Evolutionary conservation across 2,113 vertebrate genomes (phyloP), one percentile per base, ranked within the genome.

Genomic region (Athene noctua): DNA sequence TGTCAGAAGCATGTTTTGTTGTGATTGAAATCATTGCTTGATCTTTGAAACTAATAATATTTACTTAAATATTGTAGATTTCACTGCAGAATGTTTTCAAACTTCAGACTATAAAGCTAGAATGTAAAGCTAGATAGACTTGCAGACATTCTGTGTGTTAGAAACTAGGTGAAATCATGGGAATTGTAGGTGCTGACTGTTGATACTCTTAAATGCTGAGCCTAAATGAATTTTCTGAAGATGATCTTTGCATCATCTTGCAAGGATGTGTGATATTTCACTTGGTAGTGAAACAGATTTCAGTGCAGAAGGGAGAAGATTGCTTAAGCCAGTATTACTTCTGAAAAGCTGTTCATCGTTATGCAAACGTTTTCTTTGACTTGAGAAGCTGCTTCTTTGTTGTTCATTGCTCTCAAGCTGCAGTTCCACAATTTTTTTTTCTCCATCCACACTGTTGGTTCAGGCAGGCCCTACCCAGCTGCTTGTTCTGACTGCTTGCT

Each of bases 291-390:
- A 63, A 91, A n/a, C 19, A 58, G 21, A 78, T 91, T 92, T 78
- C 72, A 26, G 47, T 68, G 40, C 26, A 36, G 54, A 87, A 89
- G 2, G 34, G 44, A 13, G 22, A 46, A 68, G 62, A 61, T 77
- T 90, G 16, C 81, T 72, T 79, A 90, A 90, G 36, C 44, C 25
- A 19, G 11, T 44, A 18, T 79, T 84, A 84, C 78, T 82, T 88
- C 74, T 90, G 73, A 86, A 94, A 94, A 92, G 49, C 84, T 82
- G 87, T 79, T 96, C n/a, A 36, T 55, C 78, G 65, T 93, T 96
- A 85, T 1, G 22, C 74, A 94, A 32, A 70, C 5, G 2, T 30
- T 62, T 91, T 90, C 36, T 91, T 86, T 58, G 49, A 2, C 40
- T 87, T 68, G 44, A 94, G 80, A 68, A 85, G 34, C 49, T 86